phyloP scores from a whole-genome alignment of 1,140 invertebrate species.

The Megalopta genalis region DNA sequence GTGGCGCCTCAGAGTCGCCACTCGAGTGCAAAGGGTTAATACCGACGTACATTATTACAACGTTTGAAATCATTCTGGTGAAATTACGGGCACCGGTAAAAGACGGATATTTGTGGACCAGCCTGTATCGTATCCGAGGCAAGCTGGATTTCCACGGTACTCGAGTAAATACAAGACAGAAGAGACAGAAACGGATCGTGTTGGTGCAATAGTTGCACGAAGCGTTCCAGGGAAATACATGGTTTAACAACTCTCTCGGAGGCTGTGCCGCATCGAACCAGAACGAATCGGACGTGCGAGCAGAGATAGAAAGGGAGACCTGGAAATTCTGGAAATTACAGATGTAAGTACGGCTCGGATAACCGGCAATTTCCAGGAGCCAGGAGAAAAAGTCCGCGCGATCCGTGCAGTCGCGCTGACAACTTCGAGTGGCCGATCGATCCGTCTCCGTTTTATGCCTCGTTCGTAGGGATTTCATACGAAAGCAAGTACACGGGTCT shows the following conservation, averaged over 20 bases:
- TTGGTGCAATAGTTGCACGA: background rate
- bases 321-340: background rate
- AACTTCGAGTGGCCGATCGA: constrained; percentile 10
- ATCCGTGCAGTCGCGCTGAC: background rate
- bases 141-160: too few relatives aligned
- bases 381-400: background rate
- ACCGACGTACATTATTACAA: too few relatives aligned
- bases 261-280: background rate
- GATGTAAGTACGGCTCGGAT: background rate
- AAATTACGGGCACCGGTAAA: too few relatives aligned
- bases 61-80: too few relatives aligned
- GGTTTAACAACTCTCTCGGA: background rate
- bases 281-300: background rate
- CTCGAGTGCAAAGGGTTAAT: too few relatives aligned
- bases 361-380: background rate
- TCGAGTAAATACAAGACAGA: too few relatives aligned
- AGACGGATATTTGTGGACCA: too few relatives aligned
- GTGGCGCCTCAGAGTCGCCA: too few relatives aligned
- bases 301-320: background rate
- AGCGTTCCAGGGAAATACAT: background rate
- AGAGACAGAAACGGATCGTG: too few relatives aligned
- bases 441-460: background rate
- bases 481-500: background rate
- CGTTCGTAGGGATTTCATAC: background rate
- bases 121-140: too few relatives aligned